phyloP scores from a whole-genome alignment of 2,797 vertebrate genomes.

The Sandelia bainsii region DNA sequence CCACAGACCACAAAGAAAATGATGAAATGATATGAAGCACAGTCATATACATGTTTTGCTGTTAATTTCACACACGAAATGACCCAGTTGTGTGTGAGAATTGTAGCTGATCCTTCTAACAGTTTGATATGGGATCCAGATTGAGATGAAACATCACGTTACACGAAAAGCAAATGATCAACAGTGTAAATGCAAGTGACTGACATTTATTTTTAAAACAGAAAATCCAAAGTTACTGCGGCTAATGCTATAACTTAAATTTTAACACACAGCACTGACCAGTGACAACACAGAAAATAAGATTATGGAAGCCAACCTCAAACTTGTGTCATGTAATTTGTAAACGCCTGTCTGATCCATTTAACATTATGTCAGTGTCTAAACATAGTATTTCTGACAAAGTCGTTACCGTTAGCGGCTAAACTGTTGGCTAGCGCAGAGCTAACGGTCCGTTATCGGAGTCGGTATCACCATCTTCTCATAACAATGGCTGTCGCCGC shows the following conservation, averaged over 20 bases:
- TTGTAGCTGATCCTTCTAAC: background rate
- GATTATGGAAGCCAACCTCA: background rate
- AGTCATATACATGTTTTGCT: background rate
- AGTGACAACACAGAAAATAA: background rate
- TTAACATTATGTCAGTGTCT: background rate
- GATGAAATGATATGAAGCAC: background rate
- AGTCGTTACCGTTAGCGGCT: slow-evolving; percentile 20
- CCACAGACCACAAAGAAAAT: background rate
- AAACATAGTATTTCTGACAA: background rate
- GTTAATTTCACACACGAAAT: background rate
- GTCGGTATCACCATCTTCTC: slow-evolving; percentile 76
- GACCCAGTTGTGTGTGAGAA: background rate
- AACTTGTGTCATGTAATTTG: background rate
- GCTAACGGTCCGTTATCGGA: slow-evolving; percentile 65
- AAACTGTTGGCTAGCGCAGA: slow-evolving; percentile 47
- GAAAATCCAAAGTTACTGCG: background rate
- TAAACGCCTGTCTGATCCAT: background rate
- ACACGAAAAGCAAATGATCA: background rate
- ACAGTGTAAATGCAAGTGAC: background rate
- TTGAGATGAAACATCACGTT: background rate
- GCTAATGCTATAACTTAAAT: background rate
- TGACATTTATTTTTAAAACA: background rate
- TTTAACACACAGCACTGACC: background rate
- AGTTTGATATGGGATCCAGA: background rate
- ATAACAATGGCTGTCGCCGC: slow-evolving; percentile 83